Evolutionary conservation across 2,797 vertebrate genomes (phyloP), one percentile per base, ranked within the genome.

Genomic region (Sebastes glaucus): DNA sequence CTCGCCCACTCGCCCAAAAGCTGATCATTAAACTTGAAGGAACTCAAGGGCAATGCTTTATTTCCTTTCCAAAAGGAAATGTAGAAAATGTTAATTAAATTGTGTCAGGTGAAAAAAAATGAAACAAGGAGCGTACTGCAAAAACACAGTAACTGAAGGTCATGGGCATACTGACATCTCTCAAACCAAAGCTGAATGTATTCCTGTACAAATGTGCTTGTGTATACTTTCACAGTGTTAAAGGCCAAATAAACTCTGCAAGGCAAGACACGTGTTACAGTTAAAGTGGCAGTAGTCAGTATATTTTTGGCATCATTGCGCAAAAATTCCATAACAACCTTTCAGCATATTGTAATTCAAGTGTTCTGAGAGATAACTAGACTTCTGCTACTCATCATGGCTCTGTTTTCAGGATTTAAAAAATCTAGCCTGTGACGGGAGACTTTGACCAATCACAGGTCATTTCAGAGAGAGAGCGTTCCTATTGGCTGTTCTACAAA

Each of bases 41-140:
- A 92, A 92, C 84, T 92, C 92, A 95, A 94, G 93, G 94, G 74
- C 89, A 91, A 74, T 16, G 82, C 81, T 93, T 92, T 86, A 84
- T 88, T 90, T 85, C 71, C 74, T 79, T 70, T 82, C 76, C 68
- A 73, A 92, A 83, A 71, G 78, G 61, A 88, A 85, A 87, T 84
- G 46, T 49, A 62, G 65, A 87, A 76, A 23, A 72, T 83, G 87
- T 89, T 93, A 90, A 94, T 94, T 84, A 92, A 94, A 90, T 91
- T 83, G 72, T 78, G 71, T 75, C 33, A 70, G 30, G 67, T 35
- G 78, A 77, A 38, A 46, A 71, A 71, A 68, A 77, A 84, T 27
- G 7, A 80, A 77, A 81, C 32, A 42, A 76, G 68, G 61, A 66
- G 10, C 8, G 6, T 28, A 46, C 57, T 84, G 62, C 66, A 62